Evolutionary conservation across 2,888 invertebrate species (phyloP).

Genomic region (Zygothrica quintamaculata): DNA sequence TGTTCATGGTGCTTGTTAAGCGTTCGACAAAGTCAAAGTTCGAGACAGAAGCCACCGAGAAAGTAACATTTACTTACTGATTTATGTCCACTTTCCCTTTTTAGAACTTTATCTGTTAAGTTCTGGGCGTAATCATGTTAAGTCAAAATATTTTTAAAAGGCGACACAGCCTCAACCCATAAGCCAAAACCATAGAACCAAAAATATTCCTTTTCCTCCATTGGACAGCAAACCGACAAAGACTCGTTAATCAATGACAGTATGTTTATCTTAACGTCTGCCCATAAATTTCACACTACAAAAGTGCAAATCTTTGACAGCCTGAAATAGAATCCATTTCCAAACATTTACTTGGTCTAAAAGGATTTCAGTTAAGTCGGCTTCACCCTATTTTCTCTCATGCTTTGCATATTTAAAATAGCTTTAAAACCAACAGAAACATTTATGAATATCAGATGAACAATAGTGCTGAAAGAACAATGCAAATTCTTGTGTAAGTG

Average conservation of each 20-base stretch:
- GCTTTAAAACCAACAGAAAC: neutral
- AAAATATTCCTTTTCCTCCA: conserved; percentile 7
- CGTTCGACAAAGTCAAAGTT: conserved; percentile 53
- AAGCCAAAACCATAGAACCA: conserved; percentile 12
- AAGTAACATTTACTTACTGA: conserved; percentile 77
- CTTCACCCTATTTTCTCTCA: too few relatives aligned
- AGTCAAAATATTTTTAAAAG: conserved; percentile 70
- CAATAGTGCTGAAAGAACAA: neutral
- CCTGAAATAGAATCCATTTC: neutral
- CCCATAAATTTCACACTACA: conserved; percentile 75
- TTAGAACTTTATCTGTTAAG: conserved; percentile 71
- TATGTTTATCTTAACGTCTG: conserved; percentile 73
- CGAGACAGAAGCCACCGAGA: conserved; percentile 31
- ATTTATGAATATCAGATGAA: neutral
- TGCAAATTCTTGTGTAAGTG: too few relatives aligned
- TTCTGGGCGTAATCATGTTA: conserved; percentile 78
- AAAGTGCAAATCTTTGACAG: conserved; percentile 70
- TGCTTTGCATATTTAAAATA: conserved; percentile 31
- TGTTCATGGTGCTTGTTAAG: conserved; percentile 53
- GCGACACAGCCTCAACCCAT: conserved; percentile 16
- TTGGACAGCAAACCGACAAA: conserved; percentile 49
- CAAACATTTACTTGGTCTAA: conserved; percentile 25
- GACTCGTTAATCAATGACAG: conserved; percentile 75
- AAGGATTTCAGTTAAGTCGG: conserved; percentile 46
- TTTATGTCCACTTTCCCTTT: conserved; percentile 72